Evolutionary conservation across 2,797 vertebrate genomes (phyloP).

Genomic region (Sebastes nivosus): DNA sequence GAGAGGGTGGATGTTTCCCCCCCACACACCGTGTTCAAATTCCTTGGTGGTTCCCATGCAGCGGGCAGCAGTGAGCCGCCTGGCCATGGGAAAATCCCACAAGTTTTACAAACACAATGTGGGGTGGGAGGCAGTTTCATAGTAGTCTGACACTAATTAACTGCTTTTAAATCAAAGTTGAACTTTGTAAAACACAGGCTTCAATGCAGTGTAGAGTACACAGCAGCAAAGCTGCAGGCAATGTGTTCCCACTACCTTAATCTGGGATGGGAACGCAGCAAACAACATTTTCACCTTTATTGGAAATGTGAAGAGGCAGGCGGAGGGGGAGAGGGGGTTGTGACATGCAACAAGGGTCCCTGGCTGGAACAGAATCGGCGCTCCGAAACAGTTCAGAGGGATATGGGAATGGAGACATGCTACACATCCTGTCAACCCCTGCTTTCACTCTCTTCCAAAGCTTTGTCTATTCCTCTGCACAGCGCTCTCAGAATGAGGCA

Average conservation of each 20-base stretch:
- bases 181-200: constrained; percentile 16
- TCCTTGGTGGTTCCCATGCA: constrained; percentile 23
- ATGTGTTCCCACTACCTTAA: neutral
- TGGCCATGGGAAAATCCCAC: constrained; percentile 52
- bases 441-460: constrained; percentile 28
- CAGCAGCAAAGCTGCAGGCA: neutral
- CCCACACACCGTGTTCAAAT: constrained; percentile 27
- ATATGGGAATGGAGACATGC: neutral
- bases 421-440: neutral
- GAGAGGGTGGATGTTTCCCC: constrained; percentile 14
- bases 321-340: neutral
- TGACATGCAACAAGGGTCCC: neutral
- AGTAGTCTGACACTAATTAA: constrained; percentile 36
- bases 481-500: neutral
- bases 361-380: neutral
- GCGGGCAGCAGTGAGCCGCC: constrained; percentile 36
- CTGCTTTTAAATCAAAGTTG: constrained; percentile 31
- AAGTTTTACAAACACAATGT: constrained; percentile 6
- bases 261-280: neutral
- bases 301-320: neutral
- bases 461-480: neutral
- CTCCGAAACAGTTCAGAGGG: neutral
- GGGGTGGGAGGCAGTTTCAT: constrained; percentile 28
- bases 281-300: neutral
- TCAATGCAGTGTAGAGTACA: neutral